These are phyloP conservation scores for Cyclargus thomasi DNA, from an alignment of 1,140 invertebrate genomes.

Conservation along the genomic window DNA sequence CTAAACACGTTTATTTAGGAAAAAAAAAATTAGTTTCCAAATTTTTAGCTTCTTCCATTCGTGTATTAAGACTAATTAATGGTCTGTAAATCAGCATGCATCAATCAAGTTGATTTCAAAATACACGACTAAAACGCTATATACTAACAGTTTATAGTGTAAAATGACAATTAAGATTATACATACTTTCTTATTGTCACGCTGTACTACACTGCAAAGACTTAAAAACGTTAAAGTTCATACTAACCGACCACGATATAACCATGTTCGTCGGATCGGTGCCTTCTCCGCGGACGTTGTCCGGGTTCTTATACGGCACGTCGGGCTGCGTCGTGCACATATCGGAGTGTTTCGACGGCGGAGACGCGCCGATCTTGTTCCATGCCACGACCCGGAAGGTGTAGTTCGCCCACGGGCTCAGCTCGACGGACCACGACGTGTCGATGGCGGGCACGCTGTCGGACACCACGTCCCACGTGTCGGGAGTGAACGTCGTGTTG, in stretches of 20 bases:
- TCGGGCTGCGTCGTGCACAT: conserved; percentile 91
- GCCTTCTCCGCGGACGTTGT: conserved; percentile 94
- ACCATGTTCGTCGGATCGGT: conserved; percentile 92
- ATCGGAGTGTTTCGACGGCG: conserved; percentile 87
- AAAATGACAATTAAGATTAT: no score
- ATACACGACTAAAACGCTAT: no score
- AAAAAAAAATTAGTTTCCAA: no score
- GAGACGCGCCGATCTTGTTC: conserved; percentile 94
- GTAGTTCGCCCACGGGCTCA: conserved; percentile 96
- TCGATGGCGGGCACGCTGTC: conserved; percentile 88
- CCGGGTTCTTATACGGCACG: conserved; percentile 95
- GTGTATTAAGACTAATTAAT: no score
- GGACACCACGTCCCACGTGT: conserved; percentile 89
- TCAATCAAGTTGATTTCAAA: no score
- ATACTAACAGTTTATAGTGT: no score
- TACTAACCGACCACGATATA: conserved; percentile 93
- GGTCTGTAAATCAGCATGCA: no score
- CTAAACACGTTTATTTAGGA: no score
- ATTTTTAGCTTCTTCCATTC: no score
- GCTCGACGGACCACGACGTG: conserved; percentile 82
- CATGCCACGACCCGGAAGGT: conserved; percentile 95
- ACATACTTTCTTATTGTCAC: no score
- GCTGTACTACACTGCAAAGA: no score
- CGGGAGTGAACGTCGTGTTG: conserved; percentile 95
- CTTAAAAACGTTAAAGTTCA: not conserved